Evolutionary conservation across 2,797 vertebrate species (phyloP).

Genomic region (Etheostoma nigrum): DNA sequence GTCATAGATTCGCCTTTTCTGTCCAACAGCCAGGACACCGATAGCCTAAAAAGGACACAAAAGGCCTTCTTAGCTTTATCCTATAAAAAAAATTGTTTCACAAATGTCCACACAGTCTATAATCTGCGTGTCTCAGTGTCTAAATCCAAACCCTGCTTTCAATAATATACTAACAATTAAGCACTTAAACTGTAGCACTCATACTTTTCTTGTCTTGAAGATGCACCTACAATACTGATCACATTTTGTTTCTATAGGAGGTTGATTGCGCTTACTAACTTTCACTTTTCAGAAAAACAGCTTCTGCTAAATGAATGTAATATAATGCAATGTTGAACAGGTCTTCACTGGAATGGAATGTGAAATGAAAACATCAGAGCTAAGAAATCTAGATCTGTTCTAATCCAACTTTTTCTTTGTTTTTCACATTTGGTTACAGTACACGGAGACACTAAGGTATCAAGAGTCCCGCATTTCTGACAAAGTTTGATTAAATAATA

Average conservation of each 20-base stretch:
- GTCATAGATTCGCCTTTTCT: conserved; percentile 96
- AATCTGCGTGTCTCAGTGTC: background rate
- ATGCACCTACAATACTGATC: too few relatives aligned
- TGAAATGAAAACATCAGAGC: background rate
- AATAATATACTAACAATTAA: background rate
- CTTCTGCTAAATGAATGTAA: background rate
- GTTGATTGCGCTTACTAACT: background rate
- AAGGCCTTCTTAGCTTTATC: background rate
- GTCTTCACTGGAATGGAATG: background rate
- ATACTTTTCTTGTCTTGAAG: background rate
- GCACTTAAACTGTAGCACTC: background rate
- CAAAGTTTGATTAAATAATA: background rate
- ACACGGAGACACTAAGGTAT: background rate
- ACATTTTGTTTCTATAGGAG: too few relatives aligned
- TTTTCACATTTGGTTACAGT: background rate
- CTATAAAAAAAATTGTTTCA: background rate
- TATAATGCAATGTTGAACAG: too few relatives aligned
- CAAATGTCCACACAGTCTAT: background rate
- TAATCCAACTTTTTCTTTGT: background rate
- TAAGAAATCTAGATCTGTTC: too few relatives aligned
- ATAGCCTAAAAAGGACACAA: conserved; percentile 85
- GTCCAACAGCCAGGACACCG: conserved; percentile 88
- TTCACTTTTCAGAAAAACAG: background rate
- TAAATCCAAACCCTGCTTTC: background rate
- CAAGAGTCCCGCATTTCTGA: background rate